Percentiles rank a stretch among this genome's conserved stretches.
Conservation (phyloP, 2,797 vertebrate species). For the Erethizon dorsatum region DNA sequence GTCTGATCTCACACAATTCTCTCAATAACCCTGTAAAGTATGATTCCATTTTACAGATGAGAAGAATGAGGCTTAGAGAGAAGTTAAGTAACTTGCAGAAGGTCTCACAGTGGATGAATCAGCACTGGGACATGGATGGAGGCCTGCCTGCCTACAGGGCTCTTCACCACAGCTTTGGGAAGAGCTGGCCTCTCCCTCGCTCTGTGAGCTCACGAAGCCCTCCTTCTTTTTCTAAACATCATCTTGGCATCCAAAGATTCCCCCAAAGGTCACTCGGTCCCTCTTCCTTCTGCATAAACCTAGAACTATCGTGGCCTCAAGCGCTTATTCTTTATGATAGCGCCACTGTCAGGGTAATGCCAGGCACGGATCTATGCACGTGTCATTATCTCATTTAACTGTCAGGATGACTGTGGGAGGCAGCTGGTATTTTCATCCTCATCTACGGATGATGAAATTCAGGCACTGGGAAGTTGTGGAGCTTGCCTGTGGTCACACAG, state of each 20-base stretch:
- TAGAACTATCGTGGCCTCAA: not conserved
- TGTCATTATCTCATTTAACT: not conserved
- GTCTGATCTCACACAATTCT: not conserved
- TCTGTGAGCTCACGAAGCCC: not conserved
- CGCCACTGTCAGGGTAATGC: not conserved
- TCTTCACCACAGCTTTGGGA: not conserved
- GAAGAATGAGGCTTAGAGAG: not conserved
- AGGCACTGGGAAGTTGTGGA: not conserved
- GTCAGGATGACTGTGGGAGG: not conserved
- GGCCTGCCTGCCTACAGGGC: not conserved
- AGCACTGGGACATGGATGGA: not conserved
- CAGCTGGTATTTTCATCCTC: not conserved
- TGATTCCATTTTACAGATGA: not conserved
- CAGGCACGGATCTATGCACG: not conserved
- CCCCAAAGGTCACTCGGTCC: not conserved
- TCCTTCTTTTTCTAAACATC: not conserved
- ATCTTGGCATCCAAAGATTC: not conserved
- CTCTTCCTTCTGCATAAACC: not conserved
- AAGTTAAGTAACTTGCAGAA: not conserved
- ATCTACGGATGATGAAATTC: not conserved
- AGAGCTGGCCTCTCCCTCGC: not conserved
- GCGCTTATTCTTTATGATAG: not conserved
- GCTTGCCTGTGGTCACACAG: not conserved
- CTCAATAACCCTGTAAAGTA: not conserved
- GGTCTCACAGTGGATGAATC: not conserved